Evolutionary conservation across 2,113 vertebrate species (phyloP).

Genomic region (Odocoileus virginianus): DNA sequence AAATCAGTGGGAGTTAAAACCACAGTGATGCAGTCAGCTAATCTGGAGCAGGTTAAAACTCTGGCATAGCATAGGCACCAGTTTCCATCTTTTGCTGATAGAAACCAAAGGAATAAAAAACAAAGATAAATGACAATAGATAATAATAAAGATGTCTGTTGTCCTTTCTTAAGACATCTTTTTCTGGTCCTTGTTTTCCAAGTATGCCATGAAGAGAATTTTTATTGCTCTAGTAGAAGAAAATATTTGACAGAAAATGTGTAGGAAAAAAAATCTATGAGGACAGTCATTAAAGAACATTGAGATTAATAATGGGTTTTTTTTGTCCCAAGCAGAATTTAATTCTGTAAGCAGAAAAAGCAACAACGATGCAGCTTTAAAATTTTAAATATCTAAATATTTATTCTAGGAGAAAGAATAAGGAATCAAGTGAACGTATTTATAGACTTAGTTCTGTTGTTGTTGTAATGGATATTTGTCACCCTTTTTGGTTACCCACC

Average conservation of each 20-base stretch:
- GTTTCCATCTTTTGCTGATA: slow-evolving; percentile 9
- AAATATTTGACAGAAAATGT: neutral
- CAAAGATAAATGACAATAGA: neutral
- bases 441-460: neutral
- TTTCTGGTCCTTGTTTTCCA: slow-evolving; percentile 12
- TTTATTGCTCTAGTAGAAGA: neutral
- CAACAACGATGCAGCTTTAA: neutral
- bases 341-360: neutral
- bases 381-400: neutral
- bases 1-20: slow-evolving; percentile 20
- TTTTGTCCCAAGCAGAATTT: neutral
- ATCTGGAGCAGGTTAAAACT: slow-evolving; percentile 34
- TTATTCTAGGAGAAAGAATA: neutral
- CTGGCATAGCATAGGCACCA: neutral
- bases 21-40: neutral
- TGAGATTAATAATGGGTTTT: neutral
- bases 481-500: neutral
- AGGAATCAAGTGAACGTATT: neutral
- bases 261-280: neutral
- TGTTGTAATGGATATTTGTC: neutral
- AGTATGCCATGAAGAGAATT: neutral
- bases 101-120: neutral
- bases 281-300: neutral
- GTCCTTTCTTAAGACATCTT: neutral
- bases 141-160: slow-evolving; percentile 4